Conservation (phyloP, 2,888 invertebrate species). For the Ditula angustiorana region DNA sequence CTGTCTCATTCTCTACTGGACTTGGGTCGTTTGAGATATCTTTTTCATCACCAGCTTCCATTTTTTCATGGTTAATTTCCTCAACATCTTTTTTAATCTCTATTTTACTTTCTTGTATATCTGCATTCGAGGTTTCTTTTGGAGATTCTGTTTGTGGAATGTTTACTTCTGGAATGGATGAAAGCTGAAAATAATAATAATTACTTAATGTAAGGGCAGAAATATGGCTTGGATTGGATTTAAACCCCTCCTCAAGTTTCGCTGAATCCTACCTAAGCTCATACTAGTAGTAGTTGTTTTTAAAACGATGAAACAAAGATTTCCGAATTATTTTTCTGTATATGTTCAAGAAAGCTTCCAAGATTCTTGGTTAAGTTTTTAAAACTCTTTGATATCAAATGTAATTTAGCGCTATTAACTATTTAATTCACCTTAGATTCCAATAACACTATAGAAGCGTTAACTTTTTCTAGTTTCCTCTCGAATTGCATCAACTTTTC, state of each 20-base stretch:
- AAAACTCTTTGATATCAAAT: no score
- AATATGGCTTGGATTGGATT: no score
- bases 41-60: neutral
- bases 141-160: conserved; percentile 41
- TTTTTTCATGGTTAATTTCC: conserved; percentile 16
- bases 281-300: no score
- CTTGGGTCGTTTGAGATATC: conserved; percentile 3
- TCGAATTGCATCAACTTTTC: conserved; percentile 93
- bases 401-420: no score
- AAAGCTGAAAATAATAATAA: conserved; percentile 68
- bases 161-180: conserved; percentile 81
- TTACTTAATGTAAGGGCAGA: neutral
- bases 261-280: no score
- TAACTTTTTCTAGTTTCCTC: conserved; percentile 93
- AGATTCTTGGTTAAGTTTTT: no score
- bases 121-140: conserved; percentile 22
- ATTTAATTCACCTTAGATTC: conserved; percentile 91
- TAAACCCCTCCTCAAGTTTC: no score
- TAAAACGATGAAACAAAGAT: no score
- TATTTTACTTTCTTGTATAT: conserved; percentile 8
- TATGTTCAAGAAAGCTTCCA: no score
- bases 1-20: conserved; percentile 51
- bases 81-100: conserved; percentile 23
- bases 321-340: no score
- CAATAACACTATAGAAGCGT: conserved; percentile 93